A percentile compares a stretch with the other conserved stretches of the same genome.
Conservation (phyloP, 2,888 invertebrate species). For the Agrotis exclamationis region DNA sequence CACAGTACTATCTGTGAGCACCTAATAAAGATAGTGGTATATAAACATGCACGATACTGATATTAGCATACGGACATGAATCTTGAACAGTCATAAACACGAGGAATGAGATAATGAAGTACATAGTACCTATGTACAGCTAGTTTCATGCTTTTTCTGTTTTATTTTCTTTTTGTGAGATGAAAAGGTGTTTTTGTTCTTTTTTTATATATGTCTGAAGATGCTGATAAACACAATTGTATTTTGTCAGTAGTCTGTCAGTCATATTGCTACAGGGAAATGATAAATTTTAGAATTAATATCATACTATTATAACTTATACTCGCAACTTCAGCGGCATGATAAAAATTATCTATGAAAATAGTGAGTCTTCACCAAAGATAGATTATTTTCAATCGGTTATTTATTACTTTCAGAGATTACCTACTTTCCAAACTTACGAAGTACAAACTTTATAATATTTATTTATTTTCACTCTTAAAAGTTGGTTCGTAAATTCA, state of each 20-base stretch:
- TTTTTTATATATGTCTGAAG: background rate
- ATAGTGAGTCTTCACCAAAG: too few relatives aligned
- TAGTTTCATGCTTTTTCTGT: slow-evolving; percentile 8
- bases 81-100: slow-evolving; percentile 44
- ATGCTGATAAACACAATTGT: background rate
- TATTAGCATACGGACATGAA: slow-evolving; percentile 37
- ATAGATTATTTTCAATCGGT: too few relatives aligned
- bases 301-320: too few relatives aligned
- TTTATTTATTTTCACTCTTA: too few relatives aligned
- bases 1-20: slow-evolving; percentile 10
- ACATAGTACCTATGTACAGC: background rate
- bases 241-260: background rate
- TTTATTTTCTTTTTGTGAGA: slow-evolving; percentile 10
- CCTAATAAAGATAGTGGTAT: slow-evolving; percentile 40
- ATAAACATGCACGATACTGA: slow-evolving; percentile 26
- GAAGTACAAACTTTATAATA: too few relatives aligned
- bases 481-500: too few relatives aligned
- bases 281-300: too few relatives aligned
- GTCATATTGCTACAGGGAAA: too few relatives aligned
- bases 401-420: too few relatives aligned
- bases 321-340: too few relatives aligned
- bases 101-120: slow-evolving; percentile 29
- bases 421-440: too few relatives aligned
- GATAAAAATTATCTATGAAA: too few relatives aligned
- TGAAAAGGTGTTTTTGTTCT: background rate